Evolutionary conservation across 1,140 invertebrate genomes (phyloP).

Genomic region (Triops longicaudatus): DNA sequence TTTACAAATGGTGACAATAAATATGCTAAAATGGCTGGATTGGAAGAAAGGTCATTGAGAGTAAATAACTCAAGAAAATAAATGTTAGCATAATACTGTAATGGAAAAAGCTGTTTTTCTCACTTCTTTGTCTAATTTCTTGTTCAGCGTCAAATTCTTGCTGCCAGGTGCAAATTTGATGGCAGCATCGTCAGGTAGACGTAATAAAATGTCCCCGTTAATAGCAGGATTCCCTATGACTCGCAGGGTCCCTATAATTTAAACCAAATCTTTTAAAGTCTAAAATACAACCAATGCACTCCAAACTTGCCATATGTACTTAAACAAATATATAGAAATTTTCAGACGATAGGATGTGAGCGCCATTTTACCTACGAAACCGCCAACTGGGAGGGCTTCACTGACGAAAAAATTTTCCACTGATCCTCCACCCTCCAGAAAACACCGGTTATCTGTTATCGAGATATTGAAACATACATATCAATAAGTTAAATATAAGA

Average conservation of each 20-base stretch:
- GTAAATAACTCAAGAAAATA: conserved; percentile 21
- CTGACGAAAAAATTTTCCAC: conserved; percentile 82
- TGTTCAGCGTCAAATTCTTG: conserved; percentile 69
- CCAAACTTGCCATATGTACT: conserved; percentile 1
- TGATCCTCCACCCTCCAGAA: conserved; percentile 76
- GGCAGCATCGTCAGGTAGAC: conserved; percentile 60
- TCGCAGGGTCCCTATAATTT: conserved; percentile 50
- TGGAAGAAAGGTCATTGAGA: too few relatives aligned
- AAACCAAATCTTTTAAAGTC: conserved; percentile 13
- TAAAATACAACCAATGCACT: not conserved
- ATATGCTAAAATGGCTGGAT: too few relatives aligned
- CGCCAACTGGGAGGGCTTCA: conserved; percentile 70
- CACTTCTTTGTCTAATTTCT: conserved; percentile 67
- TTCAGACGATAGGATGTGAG: conserved; percentile 25
- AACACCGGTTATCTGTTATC: conserved; percentile 65
- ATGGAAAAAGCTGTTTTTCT: conserved; percentile 21
- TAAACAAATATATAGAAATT: not conserved
- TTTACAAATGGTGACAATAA: too few relatives aligned
- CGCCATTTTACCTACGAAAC: conserved; percentile 53
- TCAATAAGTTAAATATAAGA: not conserved
- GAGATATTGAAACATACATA: conserved; percentile 23
- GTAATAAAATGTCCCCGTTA: conserved; percentile 66
- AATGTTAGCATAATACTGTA: conserved; percentile 16
- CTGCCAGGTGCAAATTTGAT: conserved; percentile 62
- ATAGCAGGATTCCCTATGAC: conserved; percentile 67